A percentile compares a stretch with the other conserved stretches of the same genome.
Evolutionary conservation across 1,140 invertebrate genomes (phyloP).

Genomic region (Rhynchophorus ferrugineus): DNA sequence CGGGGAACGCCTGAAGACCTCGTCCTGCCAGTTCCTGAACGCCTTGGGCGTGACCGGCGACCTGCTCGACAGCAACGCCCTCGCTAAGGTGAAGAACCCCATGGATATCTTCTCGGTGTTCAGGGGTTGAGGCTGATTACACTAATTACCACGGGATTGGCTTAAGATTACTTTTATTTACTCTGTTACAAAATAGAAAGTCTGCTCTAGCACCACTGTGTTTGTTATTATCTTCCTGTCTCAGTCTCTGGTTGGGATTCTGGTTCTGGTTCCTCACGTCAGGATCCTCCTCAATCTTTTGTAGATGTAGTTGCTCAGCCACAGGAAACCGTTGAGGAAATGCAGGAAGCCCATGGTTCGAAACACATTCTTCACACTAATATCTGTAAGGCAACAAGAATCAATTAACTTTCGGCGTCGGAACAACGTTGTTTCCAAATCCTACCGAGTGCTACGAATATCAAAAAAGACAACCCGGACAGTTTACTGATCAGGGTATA

Average conservation of each 20-base stretch:
- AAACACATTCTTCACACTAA: slow-evolving; percentile 32
- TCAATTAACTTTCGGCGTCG: neutral
- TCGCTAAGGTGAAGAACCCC: no score
- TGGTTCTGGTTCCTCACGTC: no score
- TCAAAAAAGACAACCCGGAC: slow-evolving; percentile 21
- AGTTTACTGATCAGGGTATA: slow-evolving; percentile 22
- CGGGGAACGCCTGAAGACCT: slow-evolving; percentile 44
- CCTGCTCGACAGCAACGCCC: no score
- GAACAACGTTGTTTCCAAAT: neutral
- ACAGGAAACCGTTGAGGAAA: slow-evolving; percentile 32
- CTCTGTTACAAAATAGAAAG: no score
- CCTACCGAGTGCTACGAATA: slow-evolving; percentile 28
- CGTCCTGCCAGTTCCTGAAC: slow-evolving; percentile 40
- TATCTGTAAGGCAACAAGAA: slow-evolving; percentile 30
- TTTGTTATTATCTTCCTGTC: no score
- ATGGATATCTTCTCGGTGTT: no score
- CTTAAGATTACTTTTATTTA: no score
- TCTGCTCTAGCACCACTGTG: no score
- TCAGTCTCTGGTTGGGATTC: no score
- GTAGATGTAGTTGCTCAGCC: slow-evolving; percentile 35
- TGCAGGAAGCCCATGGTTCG: slow-evolving; percentile 32
- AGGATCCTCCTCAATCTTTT: slow-evolving; percentile 27
- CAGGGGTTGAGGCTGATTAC: no score
- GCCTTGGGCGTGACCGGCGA: slow-evolving; percentile 6
- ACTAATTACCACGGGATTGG: no score